These are phyloP conservation scores for Odontesthes bonariensis DNA, from an alignment of 2,113 vertebrate genomes.

Conservation along the genomic window DNA sequence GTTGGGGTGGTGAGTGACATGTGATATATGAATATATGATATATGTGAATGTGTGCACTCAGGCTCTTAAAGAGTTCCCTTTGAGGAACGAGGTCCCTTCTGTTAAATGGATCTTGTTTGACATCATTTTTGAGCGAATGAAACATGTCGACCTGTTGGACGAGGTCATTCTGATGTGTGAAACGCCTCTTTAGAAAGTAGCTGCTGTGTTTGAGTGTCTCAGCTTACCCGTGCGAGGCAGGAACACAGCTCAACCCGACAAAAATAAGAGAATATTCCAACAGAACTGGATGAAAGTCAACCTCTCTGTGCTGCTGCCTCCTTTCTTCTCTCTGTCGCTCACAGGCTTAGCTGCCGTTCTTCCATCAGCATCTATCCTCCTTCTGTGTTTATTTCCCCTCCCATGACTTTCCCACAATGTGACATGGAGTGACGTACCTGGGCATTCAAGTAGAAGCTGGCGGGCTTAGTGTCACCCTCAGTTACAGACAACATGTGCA, in stretches of 20 bases:
- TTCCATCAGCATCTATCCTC: not conserved
- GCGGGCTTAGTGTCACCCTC: slow-evolving; percentile 62
- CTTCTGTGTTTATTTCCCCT: not conserved
- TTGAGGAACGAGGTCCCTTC: no score
- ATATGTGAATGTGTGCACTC: no score
- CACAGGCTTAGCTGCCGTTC: slow-evolving; percentile 2
- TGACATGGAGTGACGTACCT: slow-evolving; percentile 44
- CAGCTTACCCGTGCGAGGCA: slow-evolving; percentile 64
- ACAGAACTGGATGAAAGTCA: not conserved
- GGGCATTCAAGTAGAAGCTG: slow-evolving; percentile 6
- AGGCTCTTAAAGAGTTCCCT: no score
- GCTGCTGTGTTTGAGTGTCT: not conserved
- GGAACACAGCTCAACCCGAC: slow-evolving; percentile 61
- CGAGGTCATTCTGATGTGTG: not conserved
- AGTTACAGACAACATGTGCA: slow-evolving; percentile 56
- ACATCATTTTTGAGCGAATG: not conserved
- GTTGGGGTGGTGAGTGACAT: no score
- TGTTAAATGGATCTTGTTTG: no score
- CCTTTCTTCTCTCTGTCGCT: not conserved
- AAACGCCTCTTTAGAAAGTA: not conserved
- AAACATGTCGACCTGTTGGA: not conserved
- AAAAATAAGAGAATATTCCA: not conserved
- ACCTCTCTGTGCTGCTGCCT: not conserved
- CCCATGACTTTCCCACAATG: slow-evolving; percentile 9
- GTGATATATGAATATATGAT: no score